Percentiles rank a stretch among this genome's conserved stretches.
phyloP scores from a whole-genome alignment of 2,888 invertebrate species.

The Drepanosiphum platanoidis region DNA sequence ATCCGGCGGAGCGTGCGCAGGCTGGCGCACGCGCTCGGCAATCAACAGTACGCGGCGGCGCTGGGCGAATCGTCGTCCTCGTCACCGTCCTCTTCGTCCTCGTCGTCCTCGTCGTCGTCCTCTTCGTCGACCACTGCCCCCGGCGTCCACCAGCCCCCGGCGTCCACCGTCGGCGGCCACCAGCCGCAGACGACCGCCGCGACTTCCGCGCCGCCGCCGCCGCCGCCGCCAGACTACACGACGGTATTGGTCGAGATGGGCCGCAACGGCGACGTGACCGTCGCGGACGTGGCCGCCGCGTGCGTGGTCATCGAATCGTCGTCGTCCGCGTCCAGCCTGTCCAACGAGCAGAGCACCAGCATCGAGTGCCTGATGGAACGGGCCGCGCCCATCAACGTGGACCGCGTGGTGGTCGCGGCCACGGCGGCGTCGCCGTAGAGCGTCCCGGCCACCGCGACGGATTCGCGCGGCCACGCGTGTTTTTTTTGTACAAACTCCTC shows the following conservation, averaged over 20 bases:
- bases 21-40: conserved; percentile 66
- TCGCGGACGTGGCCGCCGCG: conserved; percentile 38
- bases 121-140: conserved; percentile 63
- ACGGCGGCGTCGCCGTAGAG: neutral
- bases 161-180: conserved; percentile 65
- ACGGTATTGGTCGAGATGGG: conserved; percentile 73
- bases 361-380: conserved; percentile 73
- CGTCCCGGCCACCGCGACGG: neutral
- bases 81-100: conserved; percentile 40
- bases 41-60: conserved; percentile 38
- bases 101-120: conserved; percentile 43
- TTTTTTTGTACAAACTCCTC: no score
- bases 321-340: conserved; percentile 66
- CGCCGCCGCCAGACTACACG: conserved; percentile 74
- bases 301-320: conserved; percentile 25
- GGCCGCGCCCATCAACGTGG: conserved; percentile 71
- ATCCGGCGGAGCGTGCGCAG: conserved; percentile 82
- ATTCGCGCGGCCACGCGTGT: neutral
- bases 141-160: conserved; percentile 24
- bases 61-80: conserved; percentile 53
- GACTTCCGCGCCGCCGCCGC: conserved; percentile 70
- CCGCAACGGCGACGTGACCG: conserved; percentile 39
- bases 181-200: conserved; percentile 3
- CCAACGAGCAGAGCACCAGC: conserved; percentile 70
- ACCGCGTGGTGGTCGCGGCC: conserved; percentile 48